A percentile compares a stretch with the other conserved stretches of the same genome.
These are phyloP conservation scores for Emydura subglobosa DNA, from an alignment of 2,113 vertebrate genomes.

Conservation along the genomic window DNA sequence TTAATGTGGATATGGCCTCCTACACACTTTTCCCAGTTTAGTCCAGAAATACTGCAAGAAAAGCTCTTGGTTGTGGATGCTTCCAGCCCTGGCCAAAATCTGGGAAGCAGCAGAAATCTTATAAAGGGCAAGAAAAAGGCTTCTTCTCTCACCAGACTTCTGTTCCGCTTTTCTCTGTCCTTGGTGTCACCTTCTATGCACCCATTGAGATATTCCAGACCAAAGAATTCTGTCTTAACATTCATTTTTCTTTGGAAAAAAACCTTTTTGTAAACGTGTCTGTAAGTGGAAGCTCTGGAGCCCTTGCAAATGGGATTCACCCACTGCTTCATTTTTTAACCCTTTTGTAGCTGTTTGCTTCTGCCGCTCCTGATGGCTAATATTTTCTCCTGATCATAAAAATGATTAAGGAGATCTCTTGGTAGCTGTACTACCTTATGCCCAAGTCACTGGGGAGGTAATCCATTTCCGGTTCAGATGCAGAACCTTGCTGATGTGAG, in stretches of 20 bases:
- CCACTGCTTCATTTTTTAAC: slow-evolving; percentile 26
- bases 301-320: slow-evolving; percentile 37
- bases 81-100: not conserved
- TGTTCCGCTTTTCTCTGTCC: slow-evolving; percentile 6
- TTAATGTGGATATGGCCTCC: not conserved
- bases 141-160: slow-evolving; percentile 46
- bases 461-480: not conserved
- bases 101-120: not conserved
- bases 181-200: not conserved
- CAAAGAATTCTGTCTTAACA: slow-evolving; percentile 25
- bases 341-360: slow-evolving; percentile 14
- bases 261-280: not conserved
- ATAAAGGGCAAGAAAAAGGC: not conserved
- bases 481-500: not conserved
- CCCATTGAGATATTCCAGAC: slow-evolving; percentile 20
- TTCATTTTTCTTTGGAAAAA: not conserved
- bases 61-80: not conserved
- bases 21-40: not conserved
- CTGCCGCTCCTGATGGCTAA: slow-evolving; percentile 34
- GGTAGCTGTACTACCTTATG: not conserved
- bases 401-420: slow-evolving; percentile 39
- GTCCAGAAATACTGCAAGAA: slow-evolving; percentile 7
- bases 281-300: slow-evolving; percentile 32
- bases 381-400: not conserved
- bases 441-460: slow-evolving; percentile 9